Evolutionary conservation across 2,113 vertebrate genomes (phyloP), one percentile per base, ranked within the genome.

Genomic region (Sylvilagus bachmani): DNA sequence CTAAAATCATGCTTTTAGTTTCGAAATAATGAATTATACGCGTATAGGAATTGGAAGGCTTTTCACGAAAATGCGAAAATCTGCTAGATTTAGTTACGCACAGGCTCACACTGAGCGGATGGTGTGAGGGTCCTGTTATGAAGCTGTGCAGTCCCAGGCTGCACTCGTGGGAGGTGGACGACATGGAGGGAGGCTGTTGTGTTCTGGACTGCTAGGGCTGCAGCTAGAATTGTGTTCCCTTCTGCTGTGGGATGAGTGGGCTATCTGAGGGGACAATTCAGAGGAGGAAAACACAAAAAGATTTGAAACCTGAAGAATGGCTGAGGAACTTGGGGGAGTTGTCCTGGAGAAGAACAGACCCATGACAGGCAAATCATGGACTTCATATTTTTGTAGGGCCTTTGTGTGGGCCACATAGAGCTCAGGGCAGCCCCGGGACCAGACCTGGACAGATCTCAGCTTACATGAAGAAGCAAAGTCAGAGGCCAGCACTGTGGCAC

Each of bases 1-100:
- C 13, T 61, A 95, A 85, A 64, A 55, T 58, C 5, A 24, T 36
- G 71, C 10, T 22, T 94, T 89, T 70, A 38, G 25, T 94, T 91
- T 94, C 24, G 88, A 89, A 95, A 83, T 53, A 44, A 87, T 67
- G 61, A 94, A 19, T 22, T 58, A 4, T 78, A 62, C 36, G 22
- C 21, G 17, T 36, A 67, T 3, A 75, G 29, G 44, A 67, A 89
- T 13, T 36, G 16, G 61, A 80, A 94, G 36, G 49, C 6, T 70
- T 89, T 91, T 86, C 9, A 16, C 44, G 44, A 44, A 44, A 44
- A 44, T 90, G 44, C 44, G 61, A 86, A 86, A 71, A 61, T 24
- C 33, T 80, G 55, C 73, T 73, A 10, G 53, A 84, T 38, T 75
- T 71, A 84, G 61, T 75, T 55, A n/a, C 25, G 24, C 31, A 70